Evolutionary conservation across 2,113 vertebrate genomes (phyloP).

Genomic region (Talpa occidentalis): DNA sequence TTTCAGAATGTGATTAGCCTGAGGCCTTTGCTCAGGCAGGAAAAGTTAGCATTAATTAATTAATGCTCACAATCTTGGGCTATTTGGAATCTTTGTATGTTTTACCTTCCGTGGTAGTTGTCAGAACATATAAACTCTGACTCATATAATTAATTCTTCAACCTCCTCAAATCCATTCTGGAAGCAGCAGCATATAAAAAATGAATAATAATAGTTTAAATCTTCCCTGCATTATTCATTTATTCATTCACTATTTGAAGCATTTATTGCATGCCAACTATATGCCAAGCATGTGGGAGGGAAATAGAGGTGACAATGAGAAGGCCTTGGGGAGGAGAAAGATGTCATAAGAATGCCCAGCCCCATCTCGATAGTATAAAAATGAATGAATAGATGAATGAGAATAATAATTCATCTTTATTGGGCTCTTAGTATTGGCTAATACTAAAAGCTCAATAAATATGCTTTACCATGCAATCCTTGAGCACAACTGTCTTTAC

Average conservation of each 20-base stretch:
- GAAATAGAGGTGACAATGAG: background rate
- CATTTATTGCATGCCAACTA: background rate
- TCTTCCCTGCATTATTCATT: background rate
- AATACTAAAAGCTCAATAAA: background rate
- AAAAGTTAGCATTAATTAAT: slow-evolving; percentile 71
- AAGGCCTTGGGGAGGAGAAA: background rate
- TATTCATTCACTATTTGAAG: slow-evolving; percentile 1
- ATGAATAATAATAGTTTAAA: background rate
- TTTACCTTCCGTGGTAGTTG: slow-evolving; percentile 31
- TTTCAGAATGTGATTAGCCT: slow-evolving; percentile 62
- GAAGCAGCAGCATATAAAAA: slow-evolving; percentile 10
- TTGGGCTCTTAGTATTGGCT: background rate
- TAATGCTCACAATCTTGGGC: background rate
- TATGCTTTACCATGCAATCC: background rate
- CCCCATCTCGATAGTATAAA: background rate
- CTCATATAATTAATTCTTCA: slow-evolving; percentile 33
- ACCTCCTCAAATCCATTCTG: slow-evolving; percentile 35
- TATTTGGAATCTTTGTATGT: slow-evolving; percentile 48
- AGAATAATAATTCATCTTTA: background rate
- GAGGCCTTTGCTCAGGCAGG: slow-evolving; percentile 53
- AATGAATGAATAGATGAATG: background rate
- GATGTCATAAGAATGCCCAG: background rate
- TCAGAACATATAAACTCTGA: slow-evolving; percentile 54
- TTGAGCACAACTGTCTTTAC: background rate
- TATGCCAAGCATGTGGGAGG: background rate